Conservation (phyloP, 2,113 vertebrate genomes). For the Lepus americanus region DNA sequence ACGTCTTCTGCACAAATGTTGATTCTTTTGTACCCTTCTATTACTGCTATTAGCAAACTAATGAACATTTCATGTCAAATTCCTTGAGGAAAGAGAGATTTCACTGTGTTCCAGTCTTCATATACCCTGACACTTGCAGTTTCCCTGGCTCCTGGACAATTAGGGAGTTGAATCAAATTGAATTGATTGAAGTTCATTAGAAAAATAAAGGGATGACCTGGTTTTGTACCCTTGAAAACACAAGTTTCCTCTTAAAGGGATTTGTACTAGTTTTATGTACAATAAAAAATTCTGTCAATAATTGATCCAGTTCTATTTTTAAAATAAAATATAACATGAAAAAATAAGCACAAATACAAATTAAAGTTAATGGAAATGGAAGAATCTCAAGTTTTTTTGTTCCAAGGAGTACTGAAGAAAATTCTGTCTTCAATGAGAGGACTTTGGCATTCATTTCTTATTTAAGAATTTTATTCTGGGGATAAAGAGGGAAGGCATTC, state of each 20-base stretch:
- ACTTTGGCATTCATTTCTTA: slow-evolving; percentile 15
- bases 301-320: slow-evolving; percentile 22
- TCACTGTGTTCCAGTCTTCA: slow-evolving; percentile 11
- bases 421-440: neutral
- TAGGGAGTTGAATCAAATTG: slow-evolving; percentile 51
- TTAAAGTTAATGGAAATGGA: slow-evolving; percentile 19
- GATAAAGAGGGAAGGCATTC: slow-evolving; percentile 12
- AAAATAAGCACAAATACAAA: slow-evolving; percentile 34
- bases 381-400: neutral
- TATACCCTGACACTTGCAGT: neutral
- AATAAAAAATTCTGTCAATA: slow-evolving; percentile 52
- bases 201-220: neutral
- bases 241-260: slow-evolving; percentile 44
- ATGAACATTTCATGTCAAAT: neutral
- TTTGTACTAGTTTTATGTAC: slow-evolving; percentile 36
- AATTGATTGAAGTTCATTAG: slow-evolving; percentile 59
- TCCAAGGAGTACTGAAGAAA: slow-evolving; percentile 9
- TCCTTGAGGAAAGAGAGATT: slow-evolving; percentile 23
- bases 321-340: slow-evolving; percentile 48
- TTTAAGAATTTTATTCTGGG: slow-evolving; percentile 38
- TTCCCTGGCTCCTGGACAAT: slow-evolving; percentile 1
- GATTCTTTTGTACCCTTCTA: neutral
- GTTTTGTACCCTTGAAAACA: slow-evolving; percentile 57
- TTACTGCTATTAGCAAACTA: slow-evolving; percentile 14
- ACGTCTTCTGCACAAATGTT: neutral